Conservation (phyloP, 2,888 invertebrate genomes). For the Apotomis betuletana region DNA sequence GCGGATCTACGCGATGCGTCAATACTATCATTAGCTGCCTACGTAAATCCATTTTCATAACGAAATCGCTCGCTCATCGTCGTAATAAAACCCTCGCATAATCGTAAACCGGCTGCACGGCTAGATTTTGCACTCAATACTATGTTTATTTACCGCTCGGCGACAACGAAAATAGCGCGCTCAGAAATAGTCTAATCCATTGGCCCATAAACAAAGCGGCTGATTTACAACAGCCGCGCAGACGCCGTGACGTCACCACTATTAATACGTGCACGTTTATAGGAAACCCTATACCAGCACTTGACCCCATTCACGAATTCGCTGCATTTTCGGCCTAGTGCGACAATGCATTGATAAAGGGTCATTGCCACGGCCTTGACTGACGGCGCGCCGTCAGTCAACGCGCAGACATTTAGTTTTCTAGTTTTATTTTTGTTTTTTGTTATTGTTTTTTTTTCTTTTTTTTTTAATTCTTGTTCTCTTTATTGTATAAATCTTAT, state of each 20-base stretch:
- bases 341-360: conserved; percentile 67
- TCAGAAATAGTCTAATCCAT: conserved; percentile 63
- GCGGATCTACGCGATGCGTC: not conserved
- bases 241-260: conserved; percentile 68
- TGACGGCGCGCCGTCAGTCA: conserved; percentile 47
- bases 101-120: conserved; percentile 34
- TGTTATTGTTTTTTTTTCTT: conserved; percentile 64
- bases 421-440: conserved; percentile 58
- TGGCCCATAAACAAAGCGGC: conserved; percentile 72
- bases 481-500: conserved; percentile 82
- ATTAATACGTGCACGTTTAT: conserved; percentile 56
- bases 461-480: conserved; percentile 75
- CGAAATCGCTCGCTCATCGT: conserved; percentile 15
- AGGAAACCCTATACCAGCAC: conserved; percentile 75
- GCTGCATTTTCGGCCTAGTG: conserved; percentile 56
- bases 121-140: conserved; percentile 43
- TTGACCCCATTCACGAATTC: conserved; percentile 69
- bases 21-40: not conserved
- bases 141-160: conserved; percentile 46
- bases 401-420: conserved; percentile 53
- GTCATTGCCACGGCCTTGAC: conserved; percentile 78
- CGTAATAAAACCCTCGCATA: conserved; percentile 27
- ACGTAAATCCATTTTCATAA: not conserved
- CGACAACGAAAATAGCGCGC: conserved; percentile 54
- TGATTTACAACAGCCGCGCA: conserved; percentile 69